Evolutionary conservation across 2,797 vertebrate species (phyloP), one percentile per base, ranked within the genome.

Genomic region (Cynodonichthys magdalenae): DNA sequence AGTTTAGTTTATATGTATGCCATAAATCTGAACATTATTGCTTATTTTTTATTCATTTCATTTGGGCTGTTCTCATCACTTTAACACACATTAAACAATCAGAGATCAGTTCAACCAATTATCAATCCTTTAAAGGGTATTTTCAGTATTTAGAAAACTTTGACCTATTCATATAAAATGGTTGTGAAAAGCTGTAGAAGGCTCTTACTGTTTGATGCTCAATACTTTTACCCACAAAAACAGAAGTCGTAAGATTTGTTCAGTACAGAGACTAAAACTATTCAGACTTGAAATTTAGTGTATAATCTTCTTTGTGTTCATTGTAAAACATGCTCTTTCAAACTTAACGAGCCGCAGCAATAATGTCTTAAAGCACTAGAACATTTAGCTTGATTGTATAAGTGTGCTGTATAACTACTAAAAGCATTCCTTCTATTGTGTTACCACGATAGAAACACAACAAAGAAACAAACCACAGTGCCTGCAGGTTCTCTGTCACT

Each of bases 401-500:
- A 34, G 42, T 54, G 24, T 57, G 14, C 6, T 10, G 4, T n/a
- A 60, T 29, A 39, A 42, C 18, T 17, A 63, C 46, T 36, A 15
- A 59, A 53, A 52, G 0, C 39, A 4, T 14, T 12, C 29, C 45
- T 53, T 58, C 28, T 50, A 9, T 71, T 34, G 46, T 41, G 61
- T 49, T 47, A 28, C 15, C 15, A 69, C 15, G 52, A 53, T 15
- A 10, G 11, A 49, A 71, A 51, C 11, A 36, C 31, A 64, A 62
- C 29, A 57, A 56, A 59, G 66, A 11, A 59, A 52, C 60, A 62
- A 36, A 39, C 20, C 34, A 45, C 42, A 18, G 28, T 28, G 24
- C 52, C 58, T 65, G 59, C 58, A 69, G 62, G 42, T 59, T 56
- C 44, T 54, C 46, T 53, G 66, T 77, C 67, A 69, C 39, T 82